Evolutionary conservation across 2,113 vertebrate species (phyloP).

Genomic region (Datnioides undecimradiatus): DNA sequence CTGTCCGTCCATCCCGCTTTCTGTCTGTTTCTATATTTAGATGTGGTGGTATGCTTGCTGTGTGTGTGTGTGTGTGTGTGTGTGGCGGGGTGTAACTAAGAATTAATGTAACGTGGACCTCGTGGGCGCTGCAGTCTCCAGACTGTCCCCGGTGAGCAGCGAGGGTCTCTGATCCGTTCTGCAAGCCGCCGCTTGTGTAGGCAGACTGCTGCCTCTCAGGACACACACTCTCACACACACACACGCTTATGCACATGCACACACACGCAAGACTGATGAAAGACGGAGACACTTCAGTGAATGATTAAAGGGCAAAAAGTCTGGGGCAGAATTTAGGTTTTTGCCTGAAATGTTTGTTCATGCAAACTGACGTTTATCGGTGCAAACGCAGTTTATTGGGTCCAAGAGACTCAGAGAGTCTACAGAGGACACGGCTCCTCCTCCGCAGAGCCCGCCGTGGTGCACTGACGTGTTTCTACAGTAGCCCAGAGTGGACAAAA

Average conservation of each 20-base stretch:
- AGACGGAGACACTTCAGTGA: conserved; percentile 66
- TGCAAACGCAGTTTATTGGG: background rate
- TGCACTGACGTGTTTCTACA: no score
- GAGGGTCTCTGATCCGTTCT: conserved; percentile 64
- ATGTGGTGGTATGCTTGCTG: background rate
- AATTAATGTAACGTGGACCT: conserved; percentile 29
- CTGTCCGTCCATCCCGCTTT: no score
- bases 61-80: conserved; percentile 8
- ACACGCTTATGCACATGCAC: background rate
- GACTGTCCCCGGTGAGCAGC: conserved; percentile 46
- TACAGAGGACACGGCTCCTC: no score
- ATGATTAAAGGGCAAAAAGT: conserved; percentile 57
- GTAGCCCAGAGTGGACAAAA: no score
- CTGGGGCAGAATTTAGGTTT: conserved; percentile 12
- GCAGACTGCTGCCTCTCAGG: conserved; percentile 41
- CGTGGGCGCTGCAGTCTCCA: conserved; percentile 18
- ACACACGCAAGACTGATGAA: conserved; percentile 76
- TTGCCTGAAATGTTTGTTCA: conserved; percentile 12
- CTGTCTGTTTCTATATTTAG: conserved; percentile 17
- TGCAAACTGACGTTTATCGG: background rate
- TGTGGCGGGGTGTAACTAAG: conserved; percentile 10
- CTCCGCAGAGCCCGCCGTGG: no score
- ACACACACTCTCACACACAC: conserved; percentile 24
- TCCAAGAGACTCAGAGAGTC: background rate
- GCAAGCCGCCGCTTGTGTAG: conserved; percentile 29